Conservation (phyloP, 2,113 vertebrate species). For the Apaloderma vittatum region DNA sequence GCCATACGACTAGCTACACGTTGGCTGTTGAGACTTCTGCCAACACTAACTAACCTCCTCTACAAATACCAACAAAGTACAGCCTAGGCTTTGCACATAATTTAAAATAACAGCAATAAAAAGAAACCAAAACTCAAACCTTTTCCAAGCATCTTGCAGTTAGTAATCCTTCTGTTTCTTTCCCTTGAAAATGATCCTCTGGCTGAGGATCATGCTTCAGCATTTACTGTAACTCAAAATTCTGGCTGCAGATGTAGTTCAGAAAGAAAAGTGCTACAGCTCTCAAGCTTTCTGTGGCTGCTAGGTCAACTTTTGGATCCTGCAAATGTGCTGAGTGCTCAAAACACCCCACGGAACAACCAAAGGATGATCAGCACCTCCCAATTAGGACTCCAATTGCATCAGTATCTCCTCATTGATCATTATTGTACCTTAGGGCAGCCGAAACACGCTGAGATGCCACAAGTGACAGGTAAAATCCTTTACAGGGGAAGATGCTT, state of each 20-base stretch:
- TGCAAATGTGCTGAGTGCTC: fast-evolving
- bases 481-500: background rate
- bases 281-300: background rate
- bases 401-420: background rate
- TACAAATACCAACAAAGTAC: slow-evolving; percentile 51
- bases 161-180: background rate
- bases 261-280: background rate
- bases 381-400: background rate
- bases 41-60: slow-evolving; percentile 73
- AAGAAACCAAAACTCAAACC: background rate
- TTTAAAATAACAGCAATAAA: background rate
- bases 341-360: background rate
- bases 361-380: background rate
- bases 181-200: background rate
- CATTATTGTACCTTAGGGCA: background rate
- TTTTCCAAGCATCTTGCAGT: background rate
- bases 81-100: slow-evolving; percentile 24
- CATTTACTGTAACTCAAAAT: background rate
- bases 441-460: background rate
- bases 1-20: slow-evolving; percentile 36
- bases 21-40: slow-evolving; percentile 55
- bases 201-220: background rate
- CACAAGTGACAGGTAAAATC: fast-evolving
- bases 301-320: background rate
- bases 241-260: background rate